Evolutionary conservation across 2,797 vertebrate genomes (phyloP), one percentile per base, ranked within the genome.

Genomic region (Lagocephalus sceleratus): DNA sequence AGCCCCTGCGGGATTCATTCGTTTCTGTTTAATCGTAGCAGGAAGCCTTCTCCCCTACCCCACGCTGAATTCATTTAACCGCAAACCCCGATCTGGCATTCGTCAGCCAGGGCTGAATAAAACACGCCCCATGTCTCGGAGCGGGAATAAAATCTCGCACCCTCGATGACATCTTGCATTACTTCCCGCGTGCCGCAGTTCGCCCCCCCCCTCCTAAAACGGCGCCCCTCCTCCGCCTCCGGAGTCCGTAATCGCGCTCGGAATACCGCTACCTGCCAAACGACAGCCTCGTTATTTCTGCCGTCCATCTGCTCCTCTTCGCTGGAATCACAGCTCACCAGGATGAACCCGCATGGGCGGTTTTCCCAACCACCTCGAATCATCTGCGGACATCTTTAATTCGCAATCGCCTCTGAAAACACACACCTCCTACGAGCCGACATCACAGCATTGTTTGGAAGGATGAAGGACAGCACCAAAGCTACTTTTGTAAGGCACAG

Each of bases 71-170:
- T 71, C 19, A 23, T 61, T 78, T 54, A 70, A 75, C 63, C 62
- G 55, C 54, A 35, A 76, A 61, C 54, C 57, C 26, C 35, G 19
- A 29, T 7, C 21, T 71, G 74, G 61, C 66, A 66, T 76, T 79
- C 66, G 52, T 57, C 61, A 76, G 39, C 42, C 35, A 47, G 20
- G 45, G 29, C 38, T 57, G 51, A 60, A 57, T 54, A 61, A 54
- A 20, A 68, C 52, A 42, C 9, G 26, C 38, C 53, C n/a, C 51
- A 22, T 51, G 50, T 44, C 42, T 25, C 10, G 20, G 35, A 59
- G 21, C 53, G 2, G 22, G 8, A 44, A 21, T 16, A 41, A 17
- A 29, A 48, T 21, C 19, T 20, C 23, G 47, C n/a, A 19, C 8
- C 6, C 39, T 39, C 41, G 6, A 26, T 45, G 51, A 22, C 53